A percentile compares a stretch with the other conserved stretches of the same genome.
phyloP scores from a whole-genome alignment of 1,140 invertebrate species.

The Drosophila sproati region DNA sequence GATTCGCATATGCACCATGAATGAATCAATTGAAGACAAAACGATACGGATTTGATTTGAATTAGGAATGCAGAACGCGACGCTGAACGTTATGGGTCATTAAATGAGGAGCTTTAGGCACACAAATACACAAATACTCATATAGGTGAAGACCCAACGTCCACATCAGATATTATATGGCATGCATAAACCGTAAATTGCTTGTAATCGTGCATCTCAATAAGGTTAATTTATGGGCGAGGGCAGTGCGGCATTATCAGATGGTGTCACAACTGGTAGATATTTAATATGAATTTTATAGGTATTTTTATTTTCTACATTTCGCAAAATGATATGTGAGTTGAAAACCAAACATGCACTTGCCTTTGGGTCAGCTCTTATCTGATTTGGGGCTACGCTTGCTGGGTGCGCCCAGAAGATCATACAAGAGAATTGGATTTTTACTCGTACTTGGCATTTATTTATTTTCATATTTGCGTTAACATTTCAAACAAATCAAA shows the following conservation, averaged over 20 bases:
- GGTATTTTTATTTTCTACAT: constrained; percentile 7
- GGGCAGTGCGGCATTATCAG: constrained; percentile 58
- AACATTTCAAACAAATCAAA: constrained; percentile 67
- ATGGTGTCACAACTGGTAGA: constrained; percentile 67
- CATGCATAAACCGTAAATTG: constrained; percentile 75
- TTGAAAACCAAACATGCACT: constrained; percentile 20
- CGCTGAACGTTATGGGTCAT: constrained; percentile 64
- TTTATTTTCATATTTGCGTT: constrained; percentile 73
- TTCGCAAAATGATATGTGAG: constrained; percentile 29
- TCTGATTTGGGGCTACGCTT: constrained; percentile 10
- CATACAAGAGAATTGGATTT: constrained; percentile 13
- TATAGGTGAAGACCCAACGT: constrained; percentile 10
- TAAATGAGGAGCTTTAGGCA: constrained; percentile 64
- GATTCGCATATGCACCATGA: constrained; percentile 51
- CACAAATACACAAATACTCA: constrained; percentile 9
- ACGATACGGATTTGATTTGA: constrained; percentile 24
- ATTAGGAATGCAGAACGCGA: constrained; percentile 49
- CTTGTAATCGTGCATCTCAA: constrained; percentile 69
- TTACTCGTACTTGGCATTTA: constrained; percentile 42
- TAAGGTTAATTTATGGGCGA: constrained; percentile 56
- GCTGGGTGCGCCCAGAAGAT: constrained; percentile 30
- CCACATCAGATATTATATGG: constrained; percentile 64
- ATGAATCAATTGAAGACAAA: constrained; percentile 47
- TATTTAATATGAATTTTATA: constrained; percentile 67
- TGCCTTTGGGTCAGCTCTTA: constrained; percentile 19